Conservation (phyloP, 2,888 invertebrate species). For the Anthrax anthrax region DNA sequence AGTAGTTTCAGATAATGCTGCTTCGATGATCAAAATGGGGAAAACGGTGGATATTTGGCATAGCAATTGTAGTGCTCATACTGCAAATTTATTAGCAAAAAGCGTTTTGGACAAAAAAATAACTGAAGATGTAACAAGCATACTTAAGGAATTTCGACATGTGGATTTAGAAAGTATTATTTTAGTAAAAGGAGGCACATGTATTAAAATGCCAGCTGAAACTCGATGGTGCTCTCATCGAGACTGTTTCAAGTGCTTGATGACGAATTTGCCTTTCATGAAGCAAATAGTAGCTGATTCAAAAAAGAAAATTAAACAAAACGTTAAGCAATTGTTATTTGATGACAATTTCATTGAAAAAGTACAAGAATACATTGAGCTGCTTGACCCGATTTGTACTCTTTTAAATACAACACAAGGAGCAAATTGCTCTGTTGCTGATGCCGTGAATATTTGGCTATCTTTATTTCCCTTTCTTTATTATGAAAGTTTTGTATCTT, state of each 20-base stretch:
- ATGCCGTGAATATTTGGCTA: slow-evolving; percentile 10
- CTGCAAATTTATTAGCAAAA: not conserved
- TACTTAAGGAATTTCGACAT: not conserved
- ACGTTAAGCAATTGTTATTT: slow-evolving; percentile 4
- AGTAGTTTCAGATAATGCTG: not conserved
- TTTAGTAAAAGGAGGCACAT: not conserved
- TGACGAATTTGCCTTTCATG: not conserved
- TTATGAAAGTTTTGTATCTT: no score
- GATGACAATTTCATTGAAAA: slow-evolving; percentile 7
- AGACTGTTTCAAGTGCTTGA: not conserved
- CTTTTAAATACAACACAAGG: slow-evolving; percentile 2
- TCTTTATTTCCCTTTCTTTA: no score
- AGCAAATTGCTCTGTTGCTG: slow-evolving; percentile 5
- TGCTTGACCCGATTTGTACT: not conserved
- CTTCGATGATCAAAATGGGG: not conserved
- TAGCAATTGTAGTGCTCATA: not conserved
- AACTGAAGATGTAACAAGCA: not conserved
- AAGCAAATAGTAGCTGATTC: not conserved
- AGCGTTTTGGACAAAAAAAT: not conserved
- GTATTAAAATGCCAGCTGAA: not conserved
- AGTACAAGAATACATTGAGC: not conserved
- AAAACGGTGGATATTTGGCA: not conserved
- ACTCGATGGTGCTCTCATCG: not conserved
- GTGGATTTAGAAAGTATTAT: not conserved
- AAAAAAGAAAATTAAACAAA: not conserved